Percentiles rank a stretch among this genome's conserved stretches.
These are phyloP conservation scores for Anastrepha obliqua DNA, from an alignment of 1,140 invertebrate genomes.

Conservation along the genomic window DNA sequence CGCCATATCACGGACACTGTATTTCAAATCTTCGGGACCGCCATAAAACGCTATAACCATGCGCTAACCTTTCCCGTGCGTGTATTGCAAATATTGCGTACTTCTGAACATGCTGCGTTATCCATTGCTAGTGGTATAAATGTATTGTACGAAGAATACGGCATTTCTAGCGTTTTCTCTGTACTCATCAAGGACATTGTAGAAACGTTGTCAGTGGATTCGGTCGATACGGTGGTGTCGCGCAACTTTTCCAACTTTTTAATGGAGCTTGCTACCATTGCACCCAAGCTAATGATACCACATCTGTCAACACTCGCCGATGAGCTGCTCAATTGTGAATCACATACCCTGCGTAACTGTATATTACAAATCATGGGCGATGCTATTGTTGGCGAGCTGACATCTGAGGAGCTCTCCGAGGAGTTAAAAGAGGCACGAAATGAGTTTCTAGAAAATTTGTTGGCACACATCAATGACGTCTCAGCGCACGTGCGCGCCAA, in stretches of 20 bases:
- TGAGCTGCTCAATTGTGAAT: slow-evolving; percentile 75
- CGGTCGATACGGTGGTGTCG: slow-evolving; percentile 64
- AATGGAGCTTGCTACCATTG: slow-evolving; percentile 64
- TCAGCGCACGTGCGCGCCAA: slow-evolving; percentile 89
- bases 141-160: slow-evolving; percentile 68
- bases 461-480: slow-evolving; percentile 88
- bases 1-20: slow-evolving; percentile 82
- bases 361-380: slow-evolving; percentile 86
- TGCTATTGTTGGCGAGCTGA: slow-evolving; percentile 82
- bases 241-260: slow-evolving; percentile 70
- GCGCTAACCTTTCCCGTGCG: slow-evolving; percentile 79
- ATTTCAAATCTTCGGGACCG: slow-evolving; percentile 85
- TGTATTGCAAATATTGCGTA: slow-evolving; percentile 76
- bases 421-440: slow-evolving; percentile 81
- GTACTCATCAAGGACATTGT: slow-evolving; percentile 69
- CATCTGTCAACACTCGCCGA: slow-evolving; percentile 68
- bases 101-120: slow-evolving; percentile 64
- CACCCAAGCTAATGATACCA: slow-evolving; percentile 68
- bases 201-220: slow-evolving; percentile 63
- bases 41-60: slow-evolving; percentile 89
- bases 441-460: slow-evolving; percentile 82
- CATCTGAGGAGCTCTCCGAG: slow-evolving; percentile 81
- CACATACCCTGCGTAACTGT: slow-evolving; percentile 87
- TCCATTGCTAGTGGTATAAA: slow-evolving; percentile 69
- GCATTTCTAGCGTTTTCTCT: slow-evolving; percentile 66